A percentile compares a stretch with the other conserved stretches of the same genome.
These are phyloP conservation scores for Trichogramma dendrolimi DNA, from an alignment of 2,888 invertebrate species.

Conservation along the genomic window DNA sequence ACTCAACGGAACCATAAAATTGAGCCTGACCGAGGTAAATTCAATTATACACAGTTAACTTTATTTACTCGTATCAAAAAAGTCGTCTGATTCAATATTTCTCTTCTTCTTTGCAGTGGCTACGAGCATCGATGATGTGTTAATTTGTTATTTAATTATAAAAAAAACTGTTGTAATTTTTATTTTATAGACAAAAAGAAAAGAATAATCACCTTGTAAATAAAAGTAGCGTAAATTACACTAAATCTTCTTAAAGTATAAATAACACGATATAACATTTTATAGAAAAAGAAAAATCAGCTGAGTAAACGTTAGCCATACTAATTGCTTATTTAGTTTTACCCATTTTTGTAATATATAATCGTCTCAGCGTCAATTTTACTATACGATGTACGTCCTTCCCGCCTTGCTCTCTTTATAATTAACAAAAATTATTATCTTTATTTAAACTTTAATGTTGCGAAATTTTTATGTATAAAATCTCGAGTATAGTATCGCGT, in stretches of 20 bases:
- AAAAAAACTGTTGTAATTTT: slow-evolving; percentile 31
- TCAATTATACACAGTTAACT: background rate
- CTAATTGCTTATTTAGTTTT: slow-evolving; percentile 38
- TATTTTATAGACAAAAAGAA: slow-evolving; percentile 44
- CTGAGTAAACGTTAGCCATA: slow-evolving; percentile 42
- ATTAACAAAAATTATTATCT: slow-evolving; percentile 10
- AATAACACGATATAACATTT: too few relatives aligned
- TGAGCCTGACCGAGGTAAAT: slow-evolving; percentile 76
- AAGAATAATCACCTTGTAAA: too few relatives aligned
- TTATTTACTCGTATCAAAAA: slow-evolving; percentile 11
- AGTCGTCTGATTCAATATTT: slow-evolving; percentile 17
- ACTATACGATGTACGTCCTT: slow-evolving; percentile 4
- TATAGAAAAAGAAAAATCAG: too few relatives aligned
- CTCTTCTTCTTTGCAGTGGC: slow-evolving; percentile 63
- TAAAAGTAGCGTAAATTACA: too few relatives aligned
- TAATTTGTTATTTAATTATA: slow-evolving; percentile 47
- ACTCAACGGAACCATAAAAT: slow-evolving; percentile 75
- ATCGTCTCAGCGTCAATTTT: slow-evolving; percentile 23
- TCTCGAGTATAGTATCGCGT: background rate
- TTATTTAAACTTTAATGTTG: slow-evolving; percentile 17
- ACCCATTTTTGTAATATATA: slow-evolving; percentile 31
- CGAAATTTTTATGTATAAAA: slow-evolving; percentile 22
- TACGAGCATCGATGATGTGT: slow-evolving; percentile 69
- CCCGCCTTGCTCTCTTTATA: slow-evolving; percentile 10
- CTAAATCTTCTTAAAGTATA: too few relatives aligned